These are phyloP conservation scores for Synanthedon myopaeformis DNA, from an alignment of 2,888 invertebrate genomes.

Conservation along the genomic window DNA sequence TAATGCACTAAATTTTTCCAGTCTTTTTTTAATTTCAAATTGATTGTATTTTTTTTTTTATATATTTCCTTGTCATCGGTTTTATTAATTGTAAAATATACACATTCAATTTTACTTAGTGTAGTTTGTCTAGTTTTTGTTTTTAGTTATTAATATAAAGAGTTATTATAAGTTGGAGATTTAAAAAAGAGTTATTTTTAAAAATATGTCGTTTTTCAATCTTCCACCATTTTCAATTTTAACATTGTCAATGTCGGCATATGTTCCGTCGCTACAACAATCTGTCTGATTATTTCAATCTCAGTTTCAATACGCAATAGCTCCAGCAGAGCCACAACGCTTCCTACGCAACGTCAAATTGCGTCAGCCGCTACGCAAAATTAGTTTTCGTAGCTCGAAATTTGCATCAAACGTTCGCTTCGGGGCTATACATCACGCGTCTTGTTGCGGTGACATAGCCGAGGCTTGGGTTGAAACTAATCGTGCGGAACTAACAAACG, in stretches of 20 bases:
- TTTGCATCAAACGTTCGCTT: conserved; percentile 8
- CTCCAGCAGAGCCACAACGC: not conserved
- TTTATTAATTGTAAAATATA: no score
- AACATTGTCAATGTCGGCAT: not conserved
- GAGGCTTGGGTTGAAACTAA: conserved; percentile 27
- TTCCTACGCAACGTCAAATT: not conserved
- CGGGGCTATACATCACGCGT: conserved; percentile 14
- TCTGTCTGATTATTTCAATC: not conserved
- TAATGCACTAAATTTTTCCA: no score
- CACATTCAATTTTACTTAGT: no score
- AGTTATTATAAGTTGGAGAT: no score
- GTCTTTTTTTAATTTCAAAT: no score
- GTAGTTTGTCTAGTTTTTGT: no score
- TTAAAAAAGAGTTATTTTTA: no score
- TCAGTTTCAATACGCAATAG: not conserved
- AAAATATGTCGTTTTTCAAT: no score
- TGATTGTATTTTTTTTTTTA: no score
- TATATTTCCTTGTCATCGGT: no score
- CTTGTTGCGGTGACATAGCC: conserved; percentile 20
- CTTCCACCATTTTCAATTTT: no score
- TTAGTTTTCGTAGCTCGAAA: conserved; percentile 6
- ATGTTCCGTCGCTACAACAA: not conserved
- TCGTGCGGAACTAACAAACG: conserved; percentile 33
- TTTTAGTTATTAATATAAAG: no score
- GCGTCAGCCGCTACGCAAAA: not conserved